Evolutionary conservation across 2,888 invertebrate genomes (phyloP).

Genomic region (Melipona bicolor): DNA sequence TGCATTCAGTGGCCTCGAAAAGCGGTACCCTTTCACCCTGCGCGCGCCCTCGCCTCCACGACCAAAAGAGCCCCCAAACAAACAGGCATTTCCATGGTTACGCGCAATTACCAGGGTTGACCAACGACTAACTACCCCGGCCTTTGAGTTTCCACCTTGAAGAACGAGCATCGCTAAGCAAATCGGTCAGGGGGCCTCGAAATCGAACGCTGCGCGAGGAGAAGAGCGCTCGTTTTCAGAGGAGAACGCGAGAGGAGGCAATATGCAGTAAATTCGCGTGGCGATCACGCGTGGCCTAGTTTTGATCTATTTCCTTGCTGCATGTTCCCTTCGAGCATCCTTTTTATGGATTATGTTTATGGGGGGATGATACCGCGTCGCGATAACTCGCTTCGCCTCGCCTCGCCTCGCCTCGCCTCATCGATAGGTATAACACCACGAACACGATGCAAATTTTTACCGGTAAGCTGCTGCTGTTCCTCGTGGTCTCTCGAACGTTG

Average conservation of each 20-base stretch:
- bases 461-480: constrained; percentile 4
- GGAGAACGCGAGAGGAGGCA: constrained; percentile 47
- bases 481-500: not conserved
- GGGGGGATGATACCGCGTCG: constrained; percentile 5
- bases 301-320: constrained; percentile 70
- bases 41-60: constrained; percentile 60
- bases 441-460: constrained; percentile 56
- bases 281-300: constrained; percentile 62
- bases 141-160: constrained; percentile 77
- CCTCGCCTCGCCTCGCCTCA: not conserved
- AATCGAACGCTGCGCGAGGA: constrained; percentile 60
- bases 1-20: constrained; percentile 76
- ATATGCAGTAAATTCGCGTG: constrained; percentile 77
- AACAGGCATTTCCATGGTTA: constrained; percentile 81
- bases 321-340: constrained; percentile 36
- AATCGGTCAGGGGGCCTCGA: constrained; percentile 68
- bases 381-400: not conserved
- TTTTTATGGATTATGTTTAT: constrained; percentile 73
- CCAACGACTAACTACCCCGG: constrained; percentile 74
- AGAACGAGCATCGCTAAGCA: constrained; percentile 69
- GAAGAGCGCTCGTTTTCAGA: not conserved
- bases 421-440: constrained; percentile 2
- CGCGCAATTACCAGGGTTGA: constrained; percentile 79
- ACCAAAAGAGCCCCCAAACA: constrained; percentile 77
- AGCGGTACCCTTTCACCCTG: constrained; percentile 71